Base-by-base conservation (phyloP, 2,888 invertebrate species). In the Lordiphosa fenestrarum region DNA sequence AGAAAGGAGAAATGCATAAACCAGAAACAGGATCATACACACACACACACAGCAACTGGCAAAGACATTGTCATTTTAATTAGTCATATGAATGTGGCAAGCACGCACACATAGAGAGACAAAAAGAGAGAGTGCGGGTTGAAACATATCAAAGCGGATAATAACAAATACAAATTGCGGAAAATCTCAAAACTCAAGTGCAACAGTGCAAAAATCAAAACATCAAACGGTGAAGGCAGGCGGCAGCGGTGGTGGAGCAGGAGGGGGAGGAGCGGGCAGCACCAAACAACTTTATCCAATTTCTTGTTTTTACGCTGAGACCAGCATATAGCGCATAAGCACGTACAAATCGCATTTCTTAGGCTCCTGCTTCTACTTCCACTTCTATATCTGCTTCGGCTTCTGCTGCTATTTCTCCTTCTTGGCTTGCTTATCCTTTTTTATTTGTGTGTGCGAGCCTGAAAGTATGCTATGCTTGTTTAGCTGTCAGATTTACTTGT, bases 311-410 rank as follows among this genome's bases (percentile, higher is more conserved):
- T 59, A 47, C 63, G 78, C 83, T 82, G 83, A 78, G 80, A 62
- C 78, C 66, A 73, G 73, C 75, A 66, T 68, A 71, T 65, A 75
- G 73, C 68, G 69, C 80, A 74, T 87, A 88, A 88, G 87, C 88
- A 88, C 88, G 88, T 88, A 88, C 88, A 88, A 88, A 88, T 87
- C 88, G 85, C 87, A 88, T 88, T 88, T 84, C 76, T 86, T 86
- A 85, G 83, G 66, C 63, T 62, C 50, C 71, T 53, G 30, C 30
- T 62, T 50, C 59, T 51, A 41, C 52, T 53, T 62, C 50, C 9
- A 47, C 58, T 63, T 38, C 36, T 36, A 47, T 49, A 21, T n/a
- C 53, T 19, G 52, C 53, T 15, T n/a, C 53, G 15, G 52, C 50
- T 15, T 19, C 53, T 46, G 33, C 38, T 13, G 3, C 19, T 19